Conservation (phyloP, 2,797 vertebrate species). For the Sardinella longiceps region DNA sequence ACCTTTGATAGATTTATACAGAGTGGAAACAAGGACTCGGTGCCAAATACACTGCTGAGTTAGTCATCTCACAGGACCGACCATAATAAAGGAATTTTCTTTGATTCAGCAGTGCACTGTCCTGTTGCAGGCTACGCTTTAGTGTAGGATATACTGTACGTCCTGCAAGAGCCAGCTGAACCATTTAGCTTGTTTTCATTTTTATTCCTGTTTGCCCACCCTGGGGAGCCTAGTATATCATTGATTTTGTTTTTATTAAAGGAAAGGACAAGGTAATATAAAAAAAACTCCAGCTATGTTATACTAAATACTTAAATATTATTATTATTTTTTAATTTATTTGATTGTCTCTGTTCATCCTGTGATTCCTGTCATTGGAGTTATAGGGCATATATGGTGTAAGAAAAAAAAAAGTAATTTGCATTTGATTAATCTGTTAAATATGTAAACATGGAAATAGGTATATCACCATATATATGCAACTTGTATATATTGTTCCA, state of each 20-base stretch:
- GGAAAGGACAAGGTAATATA: slow-evolving; percentile 1
- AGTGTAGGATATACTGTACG: neutral
- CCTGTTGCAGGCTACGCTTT: neutral
- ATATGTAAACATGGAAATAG: neutral
- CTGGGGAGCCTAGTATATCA: neutral
- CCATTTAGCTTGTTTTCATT: neutral
- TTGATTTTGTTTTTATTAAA: neutral
- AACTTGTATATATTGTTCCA: no score
- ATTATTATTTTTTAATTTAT: no score
- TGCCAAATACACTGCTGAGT: neutral
- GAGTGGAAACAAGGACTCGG: neutral
- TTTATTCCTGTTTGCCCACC: neutral
- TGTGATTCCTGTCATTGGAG: neutral
- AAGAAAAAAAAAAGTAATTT: no score
- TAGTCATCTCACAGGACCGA: neutral
- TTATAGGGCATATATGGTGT: neutral
- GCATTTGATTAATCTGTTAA: neutral
- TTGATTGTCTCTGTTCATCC: neutral
- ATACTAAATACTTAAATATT: neutral
- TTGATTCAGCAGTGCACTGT: neutral
- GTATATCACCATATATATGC: neutral
- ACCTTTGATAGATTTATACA: neutral
- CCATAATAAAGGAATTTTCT: neutral
- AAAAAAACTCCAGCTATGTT: neutral
- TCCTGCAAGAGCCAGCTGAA: neutral